phyloP scores from a whole-genome alignment of 2,888 invertebrate species.

The Dascillus cervinus region DNA sequence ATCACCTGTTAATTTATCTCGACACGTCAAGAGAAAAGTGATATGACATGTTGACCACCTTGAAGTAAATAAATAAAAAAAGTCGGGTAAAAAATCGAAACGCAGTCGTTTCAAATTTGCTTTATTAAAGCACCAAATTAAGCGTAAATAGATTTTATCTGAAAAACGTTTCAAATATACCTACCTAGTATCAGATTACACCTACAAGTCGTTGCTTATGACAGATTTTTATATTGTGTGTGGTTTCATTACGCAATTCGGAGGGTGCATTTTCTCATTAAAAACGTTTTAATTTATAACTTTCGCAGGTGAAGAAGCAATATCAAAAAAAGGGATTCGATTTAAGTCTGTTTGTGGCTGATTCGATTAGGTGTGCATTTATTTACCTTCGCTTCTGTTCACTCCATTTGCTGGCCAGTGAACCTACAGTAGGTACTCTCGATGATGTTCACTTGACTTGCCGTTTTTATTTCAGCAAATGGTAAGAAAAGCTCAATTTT shows the following conservation, averaged over 20 bases:
- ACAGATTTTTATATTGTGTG: neutral
- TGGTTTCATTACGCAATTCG: conserved; percentile 3
- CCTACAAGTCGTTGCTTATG: neutral
- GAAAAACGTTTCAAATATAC: no score
- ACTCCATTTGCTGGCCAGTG: conserved; percentile 41
- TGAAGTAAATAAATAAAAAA: conserved; percentile 18
- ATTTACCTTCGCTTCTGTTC: conserved; percentile 36
- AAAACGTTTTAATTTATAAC: neutral
- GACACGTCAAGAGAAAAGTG: conserved; percentile 15
- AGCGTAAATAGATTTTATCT: conserved; percentile 22
- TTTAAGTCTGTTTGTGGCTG: conserved; percentile 8
- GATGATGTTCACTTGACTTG: conserved; percentile 29
- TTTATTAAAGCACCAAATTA: conserved; percentile 28
- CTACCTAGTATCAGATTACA: neutral
- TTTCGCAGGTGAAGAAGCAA: conserved; percentile 3
- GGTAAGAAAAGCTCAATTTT: no score
- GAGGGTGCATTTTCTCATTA: conserved; percentile 1
- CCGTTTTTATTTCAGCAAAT: conserved; percentile 26
- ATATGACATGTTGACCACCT: conserved; percentile 25
- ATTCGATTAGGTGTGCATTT: conserved; percentile 42
- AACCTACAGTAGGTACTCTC: conserved; percentile 32
- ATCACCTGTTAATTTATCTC: conserved; percentile 24
- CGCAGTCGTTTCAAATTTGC: conserved; percentile 24
- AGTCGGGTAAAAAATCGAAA: no score
- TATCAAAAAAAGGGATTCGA: conserved; percentile 3